A percentile compares a stretch with the other conserved stretches of the same genome.
Evolutionary conservation across 2,888 invertebrate species (phyloP).

Genomic region (Mythimna pallens): DNA sequence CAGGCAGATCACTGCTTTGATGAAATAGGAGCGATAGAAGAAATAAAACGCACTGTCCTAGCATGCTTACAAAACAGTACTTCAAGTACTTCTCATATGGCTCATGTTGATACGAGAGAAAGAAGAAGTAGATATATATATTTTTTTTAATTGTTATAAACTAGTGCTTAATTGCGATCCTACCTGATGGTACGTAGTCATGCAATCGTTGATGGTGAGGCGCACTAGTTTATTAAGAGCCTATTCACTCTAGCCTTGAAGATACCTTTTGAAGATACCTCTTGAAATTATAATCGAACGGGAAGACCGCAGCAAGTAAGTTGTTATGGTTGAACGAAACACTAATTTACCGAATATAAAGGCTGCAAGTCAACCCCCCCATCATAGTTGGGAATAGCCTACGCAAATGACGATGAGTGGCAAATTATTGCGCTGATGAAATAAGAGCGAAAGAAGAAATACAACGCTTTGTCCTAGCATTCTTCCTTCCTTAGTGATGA

Average conservation of each 20-base stretch:
- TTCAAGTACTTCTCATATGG: not conserved
- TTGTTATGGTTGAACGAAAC: too few species aligned
- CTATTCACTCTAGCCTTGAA: too few species aligned
- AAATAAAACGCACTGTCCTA: not conserved
- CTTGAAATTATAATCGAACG: too few species aligned
- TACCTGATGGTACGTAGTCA: too few species aligned
- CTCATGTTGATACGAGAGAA: not conserved
- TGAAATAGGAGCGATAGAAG: not conserved
- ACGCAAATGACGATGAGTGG: not conserved
- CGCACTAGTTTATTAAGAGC: too few species aligned
- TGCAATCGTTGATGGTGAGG: too few species aligned
- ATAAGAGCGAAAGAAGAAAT: not conserved
- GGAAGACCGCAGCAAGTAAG: too few species aligned
- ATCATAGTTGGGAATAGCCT: too few species aligned
- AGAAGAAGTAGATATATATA: not conserved
- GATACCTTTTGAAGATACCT: too few species aligned
- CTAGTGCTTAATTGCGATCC: too few species aligned
- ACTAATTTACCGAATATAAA: not conserved
- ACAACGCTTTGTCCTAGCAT: not conserved
- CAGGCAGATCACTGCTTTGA: not conserved
- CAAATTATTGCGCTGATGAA: not conserved
- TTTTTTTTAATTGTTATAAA: too few species aligned
- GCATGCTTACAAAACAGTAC: not conserved
- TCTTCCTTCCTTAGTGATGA: not conserved
- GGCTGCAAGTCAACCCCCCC: too few species aligned